Base-by-base conservation (phyloP, 1,140 invertebrate species). In the Orius laevigatus region DNA sequence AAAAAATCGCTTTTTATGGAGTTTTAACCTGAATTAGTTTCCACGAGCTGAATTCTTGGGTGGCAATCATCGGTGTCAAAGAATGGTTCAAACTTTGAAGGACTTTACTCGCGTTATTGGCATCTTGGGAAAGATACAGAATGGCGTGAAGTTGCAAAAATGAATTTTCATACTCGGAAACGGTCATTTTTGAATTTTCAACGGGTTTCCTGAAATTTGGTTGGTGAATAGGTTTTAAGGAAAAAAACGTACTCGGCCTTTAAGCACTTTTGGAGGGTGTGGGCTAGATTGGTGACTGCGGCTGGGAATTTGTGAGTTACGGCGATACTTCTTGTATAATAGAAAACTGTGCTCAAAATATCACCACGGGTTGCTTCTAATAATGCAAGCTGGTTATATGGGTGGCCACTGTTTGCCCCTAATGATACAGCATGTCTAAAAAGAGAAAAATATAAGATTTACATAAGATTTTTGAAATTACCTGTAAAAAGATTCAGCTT, bases 381-480 rank as follows among this genome's bases (percentile, higher is more conserved):
- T 34, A 90, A 70, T 16, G 84, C 85, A 56, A 89, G 63, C 65
- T 89, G 85, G 65, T 90, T 90, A 61, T 90, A 90, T 0, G 85
- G 84, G 59, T 90, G 85, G 32, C 85, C 85, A 63, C 81, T 87
- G 48, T 74, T 78, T 45, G 84, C 81, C 18, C 81, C 81, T 14
- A 88, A 66, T 39, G 75, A 72, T 16, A 87, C 76, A 32, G 85
- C 84, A 64, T 88, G 84, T 56, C 79, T 77, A 58, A 72, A 72
- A 55, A 53, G 48, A 47, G 3, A 48, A 31, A 31, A 46, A 52
- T 39, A 15, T 32, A 5, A n/a, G 33, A 46, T n/a, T n/a, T n/a
- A n/a, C 3, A 25, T 25, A 25, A 4, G 25, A 25, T 25, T 25
- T 4, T 4, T 4, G 25, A 25, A 25, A 63, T 58, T 68, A 79